These are phyloP conservation scores for human (Homo sapiens) DNA, from an alignment of 2,113 vertebrate genomes.

Conservation along the genomic window GRCh38 chr3:68638001-68638500, in stretches of 20 bases:
- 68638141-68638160: background rate
- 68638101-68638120: background rate
- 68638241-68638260: background rate
- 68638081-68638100: background rate
- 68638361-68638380: background rate
- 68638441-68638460: background rate
- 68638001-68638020: background rate
- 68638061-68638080: background rate
- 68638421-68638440: background rate
- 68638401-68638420: background rate
- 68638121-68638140: background rate
- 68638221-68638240: conserved; percentile 7
- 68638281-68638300: background rate
- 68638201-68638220: background rate
- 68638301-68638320: background rate
- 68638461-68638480: background rate
- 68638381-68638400: background rate
- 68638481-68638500: background rate
- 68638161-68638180: background rate
- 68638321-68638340: background rate
- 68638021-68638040: background rate
- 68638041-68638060: background rate
- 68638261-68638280: background rate
- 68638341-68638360: background rate
- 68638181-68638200: background rate